Evolutionary conservation across 2,888 invertebrate genomes (phyloP), one percentile per base, ranked within the genome.

Genomic region (Drosophila mulleri): DNA sequence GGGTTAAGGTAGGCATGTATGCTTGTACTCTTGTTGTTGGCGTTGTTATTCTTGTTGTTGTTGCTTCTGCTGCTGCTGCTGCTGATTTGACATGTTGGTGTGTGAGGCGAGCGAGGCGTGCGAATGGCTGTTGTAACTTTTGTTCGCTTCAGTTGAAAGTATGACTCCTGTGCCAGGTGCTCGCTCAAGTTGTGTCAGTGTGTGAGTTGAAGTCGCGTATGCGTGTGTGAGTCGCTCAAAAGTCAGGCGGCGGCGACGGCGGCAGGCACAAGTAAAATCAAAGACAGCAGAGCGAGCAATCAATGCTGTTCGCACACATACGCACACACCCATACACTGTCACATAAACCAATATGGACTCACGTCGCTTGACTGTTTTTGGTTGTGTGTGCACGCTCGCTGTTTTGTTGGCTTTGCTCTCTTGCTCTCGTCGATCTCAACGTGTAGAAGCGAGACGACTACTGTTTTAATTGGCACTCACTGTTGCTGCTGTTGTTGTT

Each of bases 1-100:
- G 87, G 91, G 91, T 91, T 91, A 91, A 91, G 91, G 91, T 90
- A 90, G 88, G 84, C 88, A 83, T 85, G 83, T 84, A 84, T 79
- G 80, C 57, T 53, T 53, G 48, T 74, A 67, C 56, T 80, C 35
- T 48, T 44, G 57, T 47, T 62, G 44, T 50, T 11, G 29, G 1
- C 8, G 11, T 11, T 41, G 35, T 11, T 61, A 16, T 14, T 67
- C n/a, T 35, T 75, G 23, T 14, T 71, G 20, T 12, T 68, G 41
- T 14, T 52, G 32, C 9, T 68, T 32, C 20, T 63, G 58, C 45
- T 65, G 42, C 42, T 65, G 32, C 14, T 68, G 41, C 29, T 63
- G 58, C 48, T 65, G 35, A 54, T 65, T 68, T 64, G 68, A 56
- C 54, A 61, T 74, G 42, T 54, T 54, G 58, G 60, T 41, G 42